A percentile compares a stretch with the other conserved stretches of the same genome.
phyloP scores from a whole-genome alignment of 1,140 invertebrate species.

The Drosophila ambigua region DNA sequence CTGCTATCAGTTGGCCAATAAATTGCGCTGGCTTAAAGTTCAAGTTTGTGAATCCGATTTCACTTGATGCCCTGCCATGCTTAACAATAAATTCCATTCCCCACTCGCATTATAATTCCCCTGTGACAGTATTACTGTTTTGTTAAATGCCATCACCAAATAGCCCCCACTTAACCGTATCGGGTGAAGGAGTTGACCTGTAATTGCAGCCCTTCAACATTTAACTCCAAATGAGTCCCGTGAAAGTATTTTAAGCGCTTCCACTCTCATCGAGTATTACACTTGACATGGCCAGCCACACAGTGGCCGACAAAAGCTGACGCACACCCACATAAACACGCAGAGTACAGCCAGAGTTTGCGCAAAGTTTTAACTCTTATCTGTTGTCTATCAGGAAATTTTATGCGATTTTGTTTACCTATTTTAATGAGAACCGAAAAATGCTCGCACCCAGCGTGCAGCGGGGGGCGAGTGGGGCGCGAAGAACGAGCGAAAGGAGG shows the following conservation, averaged over 20 bases:
- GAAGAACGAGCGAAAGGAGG: constrained; percentile 30
- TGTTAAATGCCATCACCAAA: too few species aligned
- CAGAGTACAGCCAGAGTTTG: constrained; percentile 41
- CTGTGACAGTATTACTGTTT: constrained; percentile 5
- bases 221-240: constrained; percentile 48
- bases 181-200: constrained; percentile 12
- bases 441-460: constrained; percentile 49
- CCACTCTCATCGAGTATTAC: constrained; percentile 47
- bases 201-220: constrained; percentile 54
- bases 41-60: constrained; percentile 9
- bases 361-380: constrained; percentile 78
- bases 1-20: constrained; percentile 27
- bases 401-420: constrained; percentile 81
- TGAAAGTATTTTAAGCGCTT: constrained; percentile 30
- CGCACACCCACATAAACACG: not conserved
- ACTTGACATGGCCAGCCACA: constrained; percentile 70
- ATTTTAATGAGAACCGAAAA: constrained; percentile 80
- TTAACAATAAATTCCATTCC: not conserved
- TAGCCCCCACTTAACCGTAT: constrained; percentile 40
- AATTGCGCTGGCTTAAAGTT: constrained; percentile 7
- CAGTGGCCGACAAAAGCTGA: constrained; percentile 39
- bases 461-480: constrained; percentile 27
- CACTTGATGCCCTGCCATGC: not conserved
- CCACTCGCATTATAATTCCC: not conserved
- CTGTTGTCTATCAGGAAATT: constrained; percentile 80